Conservation (phyloP, 1,140 invertebrate species). For the Laupala kohalensis region DNA sequence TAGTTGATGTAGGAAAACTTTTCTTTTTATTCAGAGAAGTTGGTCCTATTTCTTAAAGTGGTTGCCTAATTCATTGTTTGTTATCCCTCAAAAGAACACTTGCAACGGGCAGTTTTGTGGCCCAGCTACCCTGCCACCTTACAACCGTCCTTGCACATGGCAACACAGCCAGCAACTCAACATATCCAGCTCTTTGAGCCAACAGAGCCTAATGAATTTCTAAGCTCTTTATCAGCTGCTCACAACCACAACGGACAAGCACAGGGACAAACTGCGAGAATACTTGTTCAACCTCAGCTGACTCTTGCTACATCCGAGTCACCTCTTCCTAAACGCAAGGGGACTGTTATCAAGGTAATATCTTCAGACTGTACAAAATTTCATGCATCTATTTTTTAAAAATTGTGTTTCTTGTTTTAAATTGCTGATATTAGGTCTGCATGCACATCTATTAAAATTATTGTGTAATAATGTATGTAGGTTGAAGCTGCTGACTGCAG, state of each 20-base stretch:
- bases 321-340: neutral
- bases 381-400: neutral
- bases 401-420: neutral
- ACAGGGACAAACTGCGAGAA: slow-evolving; percentile 32
- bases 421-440: neutral
- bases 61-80: neutral
- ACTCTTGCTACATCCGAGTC: slow-evolving; percentile 28
- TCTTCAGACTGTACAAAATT: too few species aligned
- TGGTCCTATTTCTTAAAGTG: neutral
- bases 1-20: neutral
- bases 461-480: neutral
- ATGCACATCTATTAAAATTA: too few species aligned
- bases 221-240: neutral
- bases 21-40: neutral
- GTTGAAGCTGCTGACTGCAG: neutral
- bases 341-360: neutral
- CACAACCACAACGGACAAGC: slow-evolving; percentile 20
- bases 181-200: slow-evolving; percentile 13
- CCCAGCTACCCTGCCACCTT: slow-evolving; percentile 37
- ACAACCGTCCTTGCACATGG: neutral
- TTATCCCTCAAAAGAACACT: slow-evolving; percentile 39
- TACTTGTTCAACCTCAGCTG: slow-evolving; percentile 9
- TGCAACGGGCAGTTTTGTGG: slow-evolving; percentile 62
- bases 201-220: neutral
- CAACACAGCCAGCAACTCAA: slow-evolving; percentile 2